Conservation (phyloP, 53 echinoderm and acorn worm genomes). For the Arbacia lixula region DNA sequence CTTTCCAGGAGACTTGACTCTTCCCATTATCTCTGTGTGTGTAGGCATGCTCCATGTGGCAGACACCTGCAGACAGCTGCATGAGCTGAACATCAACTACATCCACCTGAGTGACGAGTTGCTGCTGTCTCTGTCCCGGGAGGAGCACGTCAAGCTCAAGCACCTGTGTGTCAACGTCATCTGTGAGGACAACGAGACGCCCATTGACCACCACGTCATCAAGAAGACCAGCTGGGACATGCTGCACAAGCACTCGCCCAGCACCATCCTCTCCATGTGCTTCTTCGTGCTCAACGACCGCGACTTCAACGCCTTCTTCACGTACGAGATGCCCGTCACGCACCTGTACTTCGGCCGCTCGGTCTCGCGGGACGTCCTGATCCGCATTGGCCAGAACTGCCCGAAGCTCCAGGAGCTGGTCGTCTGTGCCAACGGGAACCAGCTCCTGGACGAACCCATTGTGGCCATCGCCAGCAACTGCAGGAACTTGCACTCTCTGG, state of each 20-base stretch:
- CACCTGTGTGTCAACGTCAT: constrained; percentile 68
- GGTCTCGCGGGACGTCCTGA: constrained; percentile 69
- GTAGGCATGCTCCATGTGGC: constrained; percentile 80
- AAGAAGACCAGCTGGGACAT: constrained; percentile 74
- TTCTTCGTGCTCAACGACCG: constrained; percentile 77
- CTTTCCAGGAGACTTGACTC: too few species aligned
- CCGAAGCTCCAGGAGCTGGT: constrained; percentile 79
- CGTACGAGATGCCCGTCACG: constrained; percentile 70
- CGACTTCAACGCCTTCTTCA: constrained; percentile 74
- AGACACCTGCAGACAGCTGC: constrained; percentile 72
- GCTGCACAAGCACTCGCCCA: constrained; percentile 71
- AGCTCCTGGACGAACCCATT: constrained; percentile 73
- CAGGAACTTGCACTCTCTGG: constrained; percentile 66
- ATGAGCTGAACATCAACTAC: constrained; percentile 88
- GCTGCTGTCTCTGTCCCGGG: constrained; percentile 67
- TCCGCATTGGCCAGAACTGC: constrained; percentile 74
- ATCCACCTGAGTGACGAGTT: constrained; percentile 79
- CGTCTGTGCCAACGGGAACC: constrained; percentile 76
- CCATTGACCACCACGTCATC: constrained; percentile 58
- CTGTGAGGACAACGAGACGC: constrained; percentile 50
- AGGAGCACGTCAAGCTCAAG: constrained; percentile 75
- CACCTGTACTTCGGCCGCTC: constrained; percentile 79
- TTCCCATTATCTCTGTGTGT: too few species aligned
- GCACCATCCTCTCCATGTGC: constrained; percentile 70
- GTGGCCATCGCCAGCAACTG: constrained; percentile 75